Evolutionary conservation across 1,140 invertebrate genomes (phyloP), one percentile per base, ranked within the genome.

Genomic region (Neodiprion virginianus): DNA sequence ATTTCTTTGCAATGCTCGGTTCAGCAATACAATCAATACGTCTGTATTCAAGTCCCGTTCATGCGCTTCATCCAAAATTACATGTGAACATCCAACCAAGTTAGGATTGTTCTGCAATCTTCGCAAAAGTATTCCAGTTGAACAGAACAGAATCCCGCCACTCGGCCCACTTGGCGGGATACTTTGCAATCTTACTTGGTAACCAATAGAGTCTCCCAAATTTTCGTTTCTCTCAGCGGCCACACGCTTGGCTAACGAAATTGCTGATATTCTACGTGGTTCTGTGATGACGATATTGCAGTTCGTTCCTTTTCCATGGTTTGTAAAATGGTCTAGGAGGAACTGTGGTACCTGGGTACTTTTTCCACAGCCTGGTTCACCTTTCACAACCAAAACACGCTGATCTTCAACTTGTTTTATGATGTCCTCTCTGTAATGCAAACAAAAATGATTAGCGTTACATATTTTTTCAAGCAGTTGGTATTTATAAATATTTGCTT

Each of bases 321-420:
- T 5, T 14, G 73, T 67, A 73, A 79, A 96, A 80, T 95, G 89
- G 85, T 98, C 96, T 14, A 98, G 84, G 77, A 99, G 94, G 82
- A 94, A 98, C 86, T 99, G 97, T 1, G 97, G 96, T 23, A 98
- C 92, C 90, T 97, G 95, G 0, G 96, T 97, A 78, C 94, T 95
- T 89, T 97, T 97, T 17, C 96, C 96, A 82, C 95, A 97, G 14
- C 96, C 96, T 1, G 96, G 96, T 79, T 96, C 94, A 9, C 95
- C 96, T 79, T 94, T 94, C 73, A 97, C 94, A 10, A 97, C 90
- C 66, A 96, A 86, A 8, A 96, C 92, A 87, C 91, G 88, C 82
- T 89, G 82, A 9, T 83, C 75, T 50, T 82, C 49, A 11, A 88
- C 17, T 11, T 72, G 71, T 14, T 73, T 76, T 8, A 80, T 78